A percentile compares a stretch with the other conserved stretches of the same genome.
These are phyloP conservation scores for Apodemus sylvaticus DNA, from an alignment of 2,113 vertebrate species.

Conservation along the genomic window DNA sequence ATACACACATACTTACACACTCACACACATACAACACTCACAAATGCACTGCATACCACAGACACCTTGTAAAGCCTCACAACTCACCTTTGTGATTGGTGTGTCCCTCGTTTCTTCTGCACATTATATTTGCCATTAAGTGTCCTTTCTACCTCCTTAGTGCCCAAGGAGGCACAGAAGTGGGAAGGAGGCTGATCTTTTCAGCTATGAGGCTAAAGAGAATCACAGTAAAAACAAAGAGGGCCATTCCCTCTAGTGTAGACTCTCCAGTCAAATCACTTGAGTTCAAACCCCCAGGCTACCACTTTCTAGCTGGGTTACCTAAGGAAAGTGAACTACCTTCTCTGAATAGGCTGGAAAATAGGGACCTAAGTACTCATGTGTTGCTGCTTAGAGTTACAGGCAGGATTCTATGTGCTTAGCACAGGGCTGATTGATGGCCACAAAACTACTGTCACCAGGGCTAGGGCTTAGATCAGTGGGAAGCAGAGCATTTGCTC, in stretches of 20 bases:
- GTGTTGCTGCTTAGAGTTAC: rapidly evolving
- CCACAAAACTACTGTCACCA: not conserved
- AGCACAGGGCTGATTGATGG: rapidly evolving
- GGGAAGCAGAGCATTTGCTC: not conserved
- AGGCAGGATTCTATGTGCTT: not conserved
- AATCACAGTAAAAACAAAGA: not conserved
- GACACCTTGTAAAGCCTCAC: not conserved
- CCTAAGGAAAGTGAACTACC: not conserved
- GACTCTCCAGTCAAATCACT: no score
- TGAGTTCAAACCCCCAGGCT: not conserved
- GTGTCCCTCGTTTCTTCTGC: not conserved
- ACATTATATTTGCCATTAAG: not conserved
- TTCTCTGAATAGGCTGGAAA: not conserved
- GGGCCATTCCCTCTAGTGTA: not conserved
- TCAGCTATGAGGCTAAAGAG: not conserved
- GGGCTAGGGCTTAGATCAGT: not conserved
- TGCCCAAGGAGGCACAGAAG: not conserved
- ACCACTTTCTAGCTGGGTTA: not conserved
- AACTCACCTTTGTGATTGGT: not conserved
- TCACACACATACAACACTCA: not conserved
- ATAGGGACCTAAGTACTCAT: not conserved
- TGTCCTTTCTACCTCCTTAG: not conserved
- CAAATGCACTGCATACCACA: not conserved
- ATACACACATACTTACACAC: no score
- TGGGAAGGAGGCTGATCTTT: not conserved